These are phyloP conservation scores for Sympetrum striolatum DNA, from an alignment of 2,888 invertebrate genomes.

Conservation along the genomic window DNA sequence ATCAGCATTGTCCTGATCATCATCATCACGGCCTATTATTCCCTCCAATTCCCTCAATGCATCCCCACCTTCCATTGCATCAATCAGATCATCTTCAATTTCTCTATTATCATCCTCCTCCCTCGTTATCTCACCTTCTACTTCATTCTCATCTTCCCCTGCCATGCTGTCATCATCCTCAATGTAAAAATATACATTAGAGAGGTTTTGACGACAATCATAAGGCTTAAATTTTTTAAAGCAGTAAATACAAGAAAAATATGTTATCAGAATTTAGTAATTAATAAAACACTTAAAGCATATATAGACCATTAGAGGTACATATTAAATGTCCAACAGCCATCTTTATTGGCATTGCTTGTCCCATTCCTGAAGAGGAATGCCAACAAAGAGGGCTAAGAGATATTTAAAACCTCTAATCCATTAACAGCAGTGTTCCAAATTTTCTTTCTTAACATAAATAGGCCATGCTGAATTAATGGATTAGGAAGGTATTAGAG, in stretches of 20 bases:
- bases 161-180: slow-evolving; percentile 44
- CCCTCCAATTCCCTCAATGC: slow-evolving; percentile 51
- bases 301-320: no score
- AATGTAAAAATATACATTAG: slow-evolving; percentile 47
- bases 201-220: slow-evolving; percentile 35
- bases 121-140: slow-evolving; percentile 46
- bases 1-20: slow-evolving; percentile 8
- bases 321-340: no score
- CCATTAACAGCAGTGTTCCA: no score
- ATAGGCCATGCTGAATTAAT: no score
- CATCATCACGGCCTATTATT: slow-evolving; percentile 33
- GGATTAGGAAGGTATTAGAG: no score
- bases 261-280: neutral
- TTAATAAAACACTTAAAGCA: no score
- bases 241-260: neutral
- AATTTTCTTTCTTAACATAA: no score
- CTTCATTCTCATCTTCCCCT: slow-evolving; percentile 47
- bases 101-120: slow-evolving; percentile 47
- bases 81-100: slow-evolving; percentile 47
- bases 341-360: no score
- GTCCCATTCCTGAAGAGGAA: no score
- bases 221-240: neutral
- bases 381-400: no score
- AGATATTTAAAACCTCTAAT: no score
- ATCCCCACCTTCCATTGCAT: slow-evolving; percentile 53